Percentiles rank a stretch among this genome's conserved stretches.
Evolutionary conservation across 2,888 invertebrate species (phyloP).

Genomic region (Apeira syringaria): DNA sequence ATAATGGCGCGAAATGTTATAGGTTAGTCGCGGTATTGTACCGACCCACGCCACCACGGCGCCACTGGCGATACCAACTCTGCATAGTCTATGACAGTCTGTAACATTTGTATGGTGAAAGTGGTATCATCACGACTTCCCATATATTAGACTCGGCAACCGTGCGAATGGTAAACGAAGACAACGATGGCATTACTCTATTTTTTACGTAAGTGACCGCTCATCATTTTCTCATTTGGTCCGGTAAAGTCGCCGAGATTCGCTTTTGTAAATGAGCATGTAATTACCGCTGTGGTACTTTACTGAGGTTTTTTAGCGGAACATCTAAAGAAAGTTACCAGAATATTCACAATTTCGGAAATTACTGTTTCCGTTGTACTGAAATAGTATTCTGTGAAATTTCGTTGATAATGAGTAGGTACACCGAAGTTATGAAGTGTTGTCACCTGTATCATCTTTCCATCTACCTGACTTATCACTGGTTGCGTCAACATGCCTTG

Average conservation of each 20-base stretch:
- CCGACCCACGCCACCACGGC: conserved; percentile 30
- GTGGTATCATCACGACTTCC: conserved; percentile 74
- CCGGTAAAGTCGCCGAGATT: conserved; percentile 34
- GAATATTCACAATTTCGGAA: too few species aligned
- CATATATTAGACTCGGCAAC: conserved; percentile 70
- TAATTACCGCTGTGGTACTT: conserved; percentile 44
- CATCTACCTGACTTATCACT: too few species aligned
- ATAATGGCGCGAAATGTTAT: conserved; percentile 15
- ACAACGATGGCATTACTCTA: conserved; percentile 34
- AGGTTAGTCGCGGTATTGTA: conserved; percentile 38
- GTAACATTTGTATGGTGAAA: conserved; percentile 74
- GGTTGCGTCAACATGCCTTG: too few species aligned
- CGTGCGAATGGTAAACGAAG: conserved; percentile 63
- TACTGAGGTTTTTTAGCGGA: conserved; percentile 19
- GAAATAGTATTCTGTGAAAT: too few species aligned
- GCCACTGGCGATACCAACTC: conserved; percentile 39
- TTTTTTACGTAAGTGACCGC: conserved; percentile 54
- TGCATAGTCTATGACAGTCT: conserved; percentile 25
- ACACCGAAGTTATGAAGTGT: too few species aligned
- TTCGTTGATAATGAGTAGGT: too few species aligned
- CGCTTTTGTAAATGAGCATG: conserved; percentile 17
- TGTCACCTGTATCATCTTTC: too few species aligned
- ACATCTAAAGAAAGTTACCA: background rate
- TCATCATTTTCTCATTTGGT: conserved; percentile 71
- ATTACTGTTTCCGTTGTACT: too few species aligned